phyloP scores from a whole-genome alignment of 2,113 vertebrate species.

The Sylvia atricapilla region DNA sequence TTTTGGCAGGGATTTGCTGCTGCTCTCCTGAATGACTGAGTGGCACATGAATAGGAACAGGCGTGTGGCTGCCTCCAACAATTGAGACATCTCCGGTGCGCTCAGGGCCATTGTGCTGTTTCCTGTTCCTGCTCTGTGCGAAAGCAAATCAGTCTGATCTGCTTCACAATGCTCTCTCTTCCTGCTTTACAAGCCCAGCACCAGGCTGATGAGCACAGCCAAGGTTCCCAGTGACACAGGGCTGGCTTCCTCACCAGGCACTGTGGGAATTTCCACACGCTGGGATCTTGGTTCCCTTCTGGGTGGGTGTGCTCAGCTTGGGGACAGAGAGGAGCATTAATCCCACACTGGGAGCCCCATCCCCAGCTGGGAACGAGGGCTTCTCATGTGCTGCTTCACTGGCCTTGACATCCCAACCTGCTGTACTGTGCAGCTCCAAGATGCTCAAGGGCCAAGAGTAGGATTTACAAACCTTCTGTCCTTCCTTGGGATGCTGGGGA shows the following conservation, averaged over 20 bases:
- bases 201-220: conserved; percentile 27
- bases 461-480: neutral
- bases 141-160: conserved; percentile 29
- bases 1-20: neutral
- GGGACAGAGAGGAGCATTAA: neutral
- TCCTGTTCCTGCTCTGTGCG: conserved; percentile 65
- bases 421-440: neutral
- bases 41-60: conserved; percentile 56
- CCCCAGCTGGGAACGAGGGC: neutral
- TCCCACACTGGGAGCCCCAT: neutral
- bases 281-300: neutral
- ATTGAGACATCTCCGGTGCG: conserved; percentile 69
- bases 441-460: neutral
- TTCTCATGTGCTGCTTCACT: neutral
- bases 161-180: conserved; percentile 64
- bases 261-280: conserved; percentile 44
- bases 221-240: neutral
- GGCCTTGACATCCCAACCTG: accelerated
- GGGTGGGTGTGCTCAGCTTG: neutral
- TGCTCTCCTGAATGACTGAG: neutral
- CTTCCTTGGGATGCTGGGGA: neutral
- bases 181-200: conserved; percentile 27
- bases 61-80: conserved; percentile 60
- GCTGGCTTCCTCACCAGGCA: neutral
- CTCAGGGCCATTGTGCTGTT: conserved; percentile 69